These are phyloP conservation scores for Sylvietta virens DNA, from an alignment of 2,113 vertebrate species.

Conservation along the genomic window DNA sequence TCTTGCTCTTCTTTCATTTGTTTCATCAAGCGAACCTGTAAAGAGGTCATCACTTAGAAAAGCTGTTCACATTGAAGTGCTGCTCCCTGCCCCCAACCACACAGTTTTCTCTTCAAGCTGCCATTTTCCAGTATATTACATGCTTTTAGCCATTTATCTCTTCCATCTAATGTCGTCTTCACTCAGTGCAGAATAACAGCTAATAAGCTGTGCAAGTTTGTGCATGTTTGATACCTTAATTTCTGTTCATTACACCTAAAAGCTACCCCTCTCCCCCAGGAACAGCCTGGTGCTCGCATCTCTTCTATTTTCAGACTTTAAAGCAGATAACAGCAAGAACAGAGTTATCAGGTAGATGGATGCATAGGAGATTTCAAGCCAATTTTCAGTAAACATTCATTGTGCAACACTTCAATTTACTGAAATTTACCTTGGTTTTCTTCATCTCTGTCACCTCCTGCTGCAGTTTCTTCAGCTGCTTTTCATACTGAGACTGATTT, in stretches of 20 bases:
- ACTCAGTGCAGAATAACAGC: background rate
- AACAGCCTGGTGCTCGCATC: background rate
- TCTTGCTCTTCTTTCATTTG: slow-evolving; percentile 99
- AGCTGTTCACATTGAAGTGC: background rate
- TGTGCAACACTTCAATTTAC: background rate
- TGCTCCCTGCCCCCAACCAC: background rate
- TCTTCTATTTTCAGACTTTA: background rate
- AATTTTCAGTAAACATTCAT: background rate
- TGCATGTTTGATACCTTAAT: background rate
- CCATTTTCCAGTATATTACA: background rate
- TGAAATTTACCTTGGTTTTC: slow-evolving; percentile 88
- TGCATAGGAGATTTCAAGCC: background rate
- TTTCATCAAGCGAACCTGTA: slow-evolving; percentile 92
- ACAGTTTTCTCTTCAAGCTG: background rate
- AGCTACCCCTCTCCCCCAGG: background rate
- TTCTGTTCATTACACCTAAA: background rate
- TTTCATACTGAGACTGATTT: slow-evolving; percentile 97
- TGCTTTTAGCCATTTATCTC: background rate
- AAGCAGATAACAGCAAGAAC: background rate
- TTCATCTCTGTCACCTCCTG: slow-evolving; percentile 97
- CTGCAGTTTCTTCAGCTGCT: slow-evolving; percentile 92
- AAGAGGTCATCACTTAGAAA: background rate
- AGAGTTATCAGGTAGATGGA: background rate
- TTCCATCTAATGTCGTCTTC: background rate
- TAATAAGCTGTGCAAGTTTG: background rate